phyloP scores from a whole-genome alignment of 2,113 vertebrate genomes.

The Sinosuthora webbiana region DNA sequence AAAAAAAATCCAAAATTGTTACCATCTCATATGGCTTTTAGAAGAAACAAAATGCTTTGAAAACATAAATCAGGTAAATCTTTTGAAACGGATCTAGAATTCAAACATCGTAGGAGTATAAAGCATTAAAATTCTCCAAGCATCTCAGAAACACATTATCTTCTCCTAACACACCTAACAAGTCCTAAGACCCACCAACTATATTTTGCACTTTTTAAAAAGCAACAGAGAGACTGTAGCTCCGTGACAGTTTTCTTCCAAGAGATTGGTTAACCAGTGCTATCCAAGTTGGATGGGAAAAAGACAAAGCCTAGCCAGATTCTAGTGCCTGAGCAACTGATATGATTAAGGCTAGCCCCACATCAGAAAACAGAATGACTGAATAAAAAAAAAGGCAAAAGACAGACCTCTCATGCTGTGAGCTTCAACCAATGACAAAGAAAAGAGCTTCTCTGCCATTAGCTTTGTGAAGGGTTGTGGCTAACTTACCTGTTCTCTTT shows the following conservation, averaged over 20 bases:
- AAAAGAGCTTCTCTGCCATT: neutral
- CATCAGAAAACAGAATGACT: neutral
- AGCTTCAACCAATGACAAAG: neutral
- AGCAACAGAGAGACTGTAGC: neutral
- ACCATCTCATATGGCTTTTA: neutral
- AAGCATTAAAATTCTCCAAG: neutral
- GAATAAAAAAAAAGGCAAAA: neutral
- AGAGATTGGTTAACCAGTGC: neutral
- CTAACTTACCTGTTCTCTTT: neutral
- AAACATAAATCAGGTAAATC: neutral
- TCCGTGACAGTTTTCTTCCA: neutral
- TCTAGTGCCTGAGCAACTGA: neutral
- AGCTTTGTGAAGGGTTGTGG: neutral
- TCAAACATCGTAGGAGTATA: neutral
- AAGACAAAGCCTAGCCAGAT: neutral
- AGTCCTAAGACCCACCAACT: neutral
- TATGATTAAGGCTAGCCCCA: neutral
- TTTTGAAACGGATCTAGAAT: neutral
- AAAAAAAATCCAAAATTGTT: neutral
- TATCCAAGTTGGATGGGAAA: neutral
- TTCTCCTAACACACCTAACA: neutral
- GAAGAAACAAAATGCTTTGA: neutral
- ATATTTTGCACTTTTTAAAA: neutral
- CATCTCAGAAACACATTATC: neutral
- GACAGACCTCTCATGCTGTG: neutral